Evolutionary conservation across 2,113 vertebrate genomes (phyloP), one percentile per base, ranked within the genome.

Genomic region (Phylloscopus whistleri): DNA sequence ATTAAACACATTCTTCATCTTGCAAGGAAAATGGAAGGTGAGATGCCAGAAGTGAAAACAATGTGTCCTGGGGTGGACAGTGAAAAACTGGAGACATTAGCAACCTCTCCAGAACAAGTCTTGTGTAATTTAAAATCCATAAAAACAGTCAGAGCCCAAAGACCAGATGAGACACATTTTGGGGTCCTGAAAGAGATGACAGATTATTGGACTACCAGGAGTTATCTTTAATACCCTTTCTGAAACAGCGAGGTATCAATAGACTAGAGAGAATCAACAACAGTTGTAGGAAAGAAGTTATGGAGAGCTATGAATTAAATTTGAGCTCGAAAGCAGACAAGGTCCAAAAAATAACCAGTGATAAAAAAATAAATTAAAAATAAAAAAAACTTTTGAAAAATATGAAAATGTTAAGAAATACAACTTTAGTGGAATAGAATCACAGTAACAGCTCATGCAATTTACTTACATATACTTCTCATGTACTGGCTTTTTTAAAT

Each of bases 61-160:
- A 17, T 5, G 18, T 80, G 52, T 75, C 66, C 84, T 75, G 48
- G 28, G 41, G 41, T 58, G 55, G 75, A 91, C 66, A 92, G 23
- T 74, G 70, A 85, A 95, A 94, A 94, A 90, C 26, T 67, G 68
- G 51, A 86, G 72, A 80, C 22, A 84, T 94, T 90, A 94, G 30
- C 56, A 78, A 91, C 44, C n/a, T 84, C 52, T 88, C 51, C 82
- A 89, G 69, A 90, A 92, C 35, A 93, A 88, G 19, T 85, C 76
- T 51, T 58, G 48, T 68, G 69, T 92, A 87, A 95, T 87, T 76
- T 70, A 80, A 96, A 95, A 94, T 94, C 92, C 89, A 88, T 93
- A 81, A 88, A 94, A 95, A 41, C 43, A 59, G 41, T 79, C 39
- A 86, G 68, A 89, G 22, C 17, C 33, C 69, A 56, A 85, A 87